A percentile compares a stretch with the other conserved stretches of the same genome.
Conservation (phyloP, 2,113 vertebrate species). For the Leptobrachium ailaonicum region DNA sequence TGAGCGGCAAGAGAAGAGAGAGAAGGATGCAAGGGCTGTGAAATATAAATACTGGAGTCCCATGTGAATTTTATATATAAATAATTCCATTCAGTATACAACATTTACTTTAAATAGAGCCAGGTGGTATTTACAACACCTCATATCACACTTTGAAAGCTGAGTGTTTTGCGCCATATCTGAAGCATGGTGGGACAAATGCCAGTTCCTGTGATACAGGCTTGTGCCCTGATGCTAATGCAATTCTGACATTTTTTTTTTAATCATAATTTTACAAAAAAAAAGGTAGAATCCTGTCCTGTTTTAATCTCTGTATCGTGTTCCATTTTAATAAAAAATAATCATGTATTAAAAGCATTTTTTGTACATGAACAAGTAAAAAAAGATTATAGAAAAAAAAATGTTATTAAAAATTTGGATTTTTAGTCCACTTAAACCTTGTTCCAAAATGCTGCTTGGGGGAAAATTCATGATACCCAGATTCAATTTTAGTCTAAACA, state of each 20-base stretch:
- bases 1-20: conserved; percentile 64
- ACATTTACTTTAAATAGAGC: conserved; percentile 63
- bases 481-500: too few relatives aligned
- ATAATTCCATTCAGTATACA: conserved; percentile 66
- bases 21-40: conserved; percentile 60
- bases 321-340: too few relatives aligned
- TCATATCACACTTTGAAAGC: conserved; percentile 34
- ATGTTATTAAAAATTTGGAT: too few relatives aligned
- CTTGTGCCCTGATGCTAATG: neutral
- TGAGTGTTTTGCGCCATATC: conserved; percentile 33
- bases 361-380: too few relatives aligned
- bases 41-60: conserved; percentile 63
- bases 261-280: neutral
- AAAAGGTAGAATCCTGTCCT: neutral
- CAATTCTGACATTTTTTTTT: neutral
- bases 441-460: too few relatives aligned
- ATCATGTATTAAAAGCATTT: too few relatives aligned
- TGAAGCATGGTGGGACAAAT: conserved; percentile 24
- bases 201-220: conserved; percentile 1
- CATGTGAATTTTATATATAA: conserved; percentile 64
- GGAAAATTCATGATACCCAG: too few relatives aligned
- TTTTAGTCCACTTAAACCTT: too few relatives aligned
- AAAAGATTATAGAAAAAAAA: too few relatives aligned
- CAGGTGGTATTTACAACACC: conserved; percentile 61
- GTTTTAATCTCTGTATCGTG: too few relatives aligned